Evolutionary conservation across 2,113 vertebrate species (phyloP), one percentile per base, ranked within the genome.

Genomic region (Carassius gibelio): DNA sequence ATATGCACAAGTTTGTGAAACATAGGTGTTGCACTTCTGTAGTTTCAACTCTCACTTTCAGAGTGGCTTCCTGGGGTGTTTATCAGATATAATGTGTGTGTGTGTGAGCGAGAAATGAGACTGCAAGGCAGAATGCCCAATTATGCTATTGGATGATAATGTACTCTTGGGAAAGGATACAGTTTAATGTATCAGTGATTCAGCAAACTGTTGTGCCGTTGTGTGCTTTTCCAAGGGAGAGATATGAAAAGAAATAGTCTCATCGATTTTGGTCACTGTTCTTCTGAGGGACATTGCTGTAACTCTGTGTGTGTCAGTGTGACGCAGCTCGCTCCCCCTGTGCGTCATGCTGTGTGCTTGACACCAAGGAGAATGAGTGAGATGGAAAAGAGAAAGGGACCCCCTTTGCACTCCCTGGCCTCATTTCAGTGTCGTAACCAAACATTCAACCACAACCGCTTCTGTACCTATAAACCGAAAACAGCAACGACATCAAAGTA

Each of bases 331-430:
- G 26, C 69, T 75, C 36, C 13, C 34, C 64, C 61, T 78, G 75
- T 79, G 84, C 84, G 76, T 85, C 84, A 85, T 71, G 64, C 52
- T 36, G 4, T 78, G 64, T 55, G 62, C 78, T 84, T 52, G 26
- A 81, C 69, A 85, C 83, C 76, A 83, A 34, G 77, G 68, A 36
- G 50, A 59, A 19, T 55, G 50, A 30, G 30, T 48, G 45, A 82
- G 86, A 76, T 85, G 82, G 75, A 82, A 62, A 81, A 87, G 87
- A 86, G 75, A 89, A 78, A 85, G 45, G 30, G 62, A 69, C 79
- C 30, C 79, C 61, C 62, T 68, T 26, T 81, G 79, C 62, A 69
- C 64, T 68, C 15, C 23, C 26, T 81, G 42, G 14, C 79, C 14
- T 30, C 59, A 50, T 68, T 34, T 45, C 42, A 69, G 30, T 15